Conservation (phyloP, 2,113 vertebrate species). For the Istiophorus platypterus region DNA sequence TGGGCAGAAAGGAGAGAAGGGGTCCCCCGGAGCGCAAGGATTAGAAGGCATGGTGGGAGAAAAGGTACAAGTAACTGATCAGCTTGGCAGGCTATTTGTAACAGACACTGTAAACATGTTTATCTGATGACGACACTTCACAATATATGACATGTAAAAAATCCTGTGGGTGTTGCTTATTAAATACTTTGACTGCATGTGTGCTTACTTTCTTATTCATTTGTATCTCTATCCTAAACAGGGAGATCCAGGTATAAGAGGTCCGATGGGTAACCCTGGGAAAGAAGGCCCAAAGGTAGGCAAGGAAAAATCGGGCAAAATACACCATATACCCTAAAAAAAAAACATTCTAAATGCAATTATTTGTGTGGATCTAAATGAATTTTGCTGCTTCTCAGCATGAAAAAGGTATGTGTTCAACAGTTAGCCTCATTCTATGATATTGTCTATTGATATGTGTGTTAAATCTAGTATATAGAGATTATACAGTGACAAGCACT, state of each 20-base stretch:
- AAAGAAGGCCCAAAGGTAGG: slow-evolving; percentile 96
- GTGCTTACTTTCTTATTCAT: background rate
- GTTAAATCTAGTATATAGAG: slow-evolving; percentile 35
- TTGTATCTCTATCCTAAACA: slow-evolving; percentile 62
- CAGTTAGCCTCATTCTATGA: background rate
- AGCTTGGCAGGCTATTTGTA: slow-evolving; percentile 18
- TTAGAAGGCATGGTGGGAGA: slow-evolving; percentile 69
- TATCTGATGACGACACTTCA: slow-evolving; percentile 5
- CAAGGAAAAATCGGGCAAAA: background rate
- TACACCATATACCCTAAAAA: background rate
- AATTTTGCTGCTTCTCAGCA: slow-evolving; percentile 16
- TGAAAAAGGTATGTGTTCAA: background rate
- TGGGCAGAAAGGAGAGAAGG: slow-evolving; percentile 87
- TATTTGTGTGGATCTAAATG: background rate
- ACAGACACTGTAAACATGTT: slow-evolving; percentile 31
- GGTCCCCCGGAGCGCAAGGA: slow-evolving; percentile 77
- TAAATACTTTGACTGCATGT: slow-evolving; percentile 4
- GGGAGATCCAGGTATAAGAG: slow-evolving; percentile 92
- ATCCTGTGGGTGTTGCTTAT: background rate
- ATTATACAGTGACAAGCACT: slow-evolving; percentile 30
- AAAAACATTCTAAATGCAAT: background rate
- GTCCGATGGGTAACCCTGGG: slow-evolving; percentile 93
- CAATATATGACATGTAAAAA: slow-evolving; percentile 15
- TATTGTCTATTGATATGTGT: slow-evolving; percentile 39
- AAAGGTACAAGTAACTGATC: slow-evolving; percentile 77